Conservation (phyloP, 2,113 vertebrate genomes). For the Gopherus evgoodei region DNA sequence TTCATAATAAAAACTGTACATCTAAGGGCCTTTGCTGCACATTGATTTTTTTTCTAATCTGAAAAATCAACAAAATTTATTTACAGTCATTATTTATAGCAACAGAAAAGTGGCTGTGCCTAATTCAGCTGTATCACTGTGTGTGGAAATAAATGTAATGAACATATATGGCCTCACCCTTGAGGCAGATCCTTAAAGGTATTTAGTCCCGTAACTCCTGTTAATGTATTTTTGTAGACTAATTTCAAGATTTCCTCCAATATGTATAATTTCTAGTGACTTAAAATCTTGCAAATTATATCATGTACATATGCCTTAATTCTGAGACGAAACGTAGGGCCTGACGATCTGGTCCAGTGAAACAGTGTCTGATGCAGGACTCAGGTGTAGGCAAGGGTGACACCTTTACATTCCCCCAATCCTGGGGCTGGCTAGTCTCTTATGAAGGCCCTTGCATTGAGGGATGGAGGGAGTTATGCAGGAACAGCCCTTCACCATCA, state of each 20-base stretch:
- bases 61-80: neutral
- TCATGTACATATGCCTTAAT: neutral
- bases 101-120: neutral
- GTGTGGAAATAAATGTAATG: neutral
- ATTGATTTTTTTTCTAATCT: neutral
- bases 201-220: neutral
- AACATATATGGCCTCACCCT: neutral
- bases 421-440: neutral
- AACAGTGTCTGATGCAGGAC: neutral
- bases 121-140: too few species aligned
- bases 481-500: neutral
- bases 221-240: neutral
- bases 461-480: neutral
- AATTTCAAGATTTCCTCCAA: neutral
- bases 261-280: neutral
- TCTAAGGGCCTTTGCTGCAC: fast-evolving
- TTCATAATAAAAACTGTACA: neutral
- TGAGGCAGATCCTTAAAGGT: neutral
- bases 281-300: neutral
- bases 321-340: neutral
- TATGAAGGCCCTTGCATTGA: neutral
- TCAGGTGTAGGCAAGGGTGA: neutral
- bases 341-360: neutral
- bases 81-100: neutral
- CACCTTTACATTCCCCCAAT: neutral